Conservation (phyloP, 2,113 vertebrate species). For the Eubucco bourcierii region DNA sequence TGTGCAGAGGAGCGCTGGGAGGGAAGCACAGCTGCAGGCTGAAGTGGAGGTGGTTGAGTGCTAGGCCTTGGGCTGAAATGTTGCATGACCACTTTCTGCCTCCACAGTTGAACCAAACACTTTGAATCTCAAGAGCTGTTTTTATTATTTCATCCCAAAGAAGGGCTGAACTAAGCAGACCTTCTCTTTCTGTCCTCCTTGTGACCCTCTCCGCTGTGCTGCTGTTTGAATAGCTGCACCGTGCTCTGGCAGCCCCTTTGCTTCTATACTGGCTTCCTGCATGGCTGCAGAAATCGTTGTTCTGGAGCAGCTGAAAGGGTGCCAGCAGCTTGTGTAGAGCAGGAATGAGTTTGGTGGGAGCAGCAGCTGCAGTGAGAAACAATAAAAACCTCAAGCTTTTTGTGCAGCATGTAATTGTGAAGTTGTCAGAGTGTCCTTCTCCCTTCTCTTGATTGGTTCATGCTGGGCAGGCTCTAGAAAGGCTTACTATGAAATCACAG, state of each 20-base stretch:
- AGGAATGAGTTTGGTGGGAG: not conserved
- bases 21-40: not conserved
- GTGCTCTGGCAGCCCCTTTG: not conserved
- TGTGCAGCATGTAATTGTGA: not conserved
- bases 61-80: not conserved
- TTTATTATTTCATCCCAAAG: not conserved
- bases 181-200: constrained; percentile 7
- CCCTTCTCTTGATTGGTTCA: not conserved
- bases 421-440: not conserved
- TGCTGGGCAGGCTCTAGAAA: not conserved
- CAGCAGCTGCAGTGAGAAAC: not conserved
- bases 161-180: not conserved
- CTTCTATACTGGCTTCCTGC: constrained; percentile 14
- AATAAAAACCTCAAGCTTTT: not conserved
- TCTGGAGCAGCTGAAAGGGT: not conserved
- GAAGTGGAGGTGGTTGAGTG: not conserved
- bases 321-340: not conserved
- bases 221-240: constrained; percentile 24
- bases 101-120: not conserved
- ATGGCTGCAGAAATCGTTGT: not conserved
- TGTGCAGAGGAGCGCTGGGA: not conserved
- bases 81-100: not conserved
- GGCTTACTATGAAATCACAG: not conserved
- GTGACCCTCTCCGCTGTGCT: not conserved
- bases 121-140: not conserved